Evolutionary conservation across 2,888 invertebrate genomes (phyloP), one percentile per base, ranked within the genome.

Genomic region (Idaea aversata): DNA sequence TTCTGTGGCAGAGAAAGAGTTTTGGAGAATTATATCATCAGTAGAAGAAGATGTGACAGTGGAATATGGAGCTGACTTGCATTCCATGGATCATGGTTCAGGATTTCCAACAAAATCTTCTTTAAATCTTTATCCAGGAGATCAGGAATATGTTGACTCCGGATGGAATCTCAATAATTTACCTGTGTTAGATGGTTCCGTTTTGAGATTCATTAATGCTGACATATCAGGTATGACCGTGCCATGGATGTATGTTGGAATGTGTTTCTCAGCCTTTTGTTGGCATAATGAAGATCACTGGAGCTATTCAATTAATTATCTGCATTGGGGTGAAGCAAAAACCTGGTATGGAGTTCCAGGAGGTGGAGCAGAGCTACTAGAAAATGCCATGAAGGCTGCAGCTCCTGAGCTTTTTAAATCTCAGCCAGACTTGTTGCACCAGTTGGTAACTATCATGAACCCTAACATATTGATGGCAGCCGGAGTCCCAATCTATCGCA

Each of bases 261-360:
- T 97, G 97, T 96, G 96, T 78, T 97, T 97, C 87, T 95, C 96
- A 63, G 96, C 96, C 71, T 97, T 97, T 85, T 96, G 96, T 78
- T 97, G 97, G 97, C 97, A 97, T 80, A 96, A 95, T 84, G 97
- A 97, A 86, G 97, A 97, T 81, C 97, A 97, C 82, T 97, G 97
- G 97, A 96, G 96, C 77, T 97, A 96, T 81, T 96, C 96, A 34
- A 96, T 97, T 69, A 97, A 97, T 83, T 97, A 96, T 82, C 90
- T 96, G 77, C 97, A 97, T 84, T 96, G 96, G 96, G 97, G 97
- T 63, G 97, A 97, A 80, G 94, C 96, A 1, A 97, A 97, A 87
- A 96, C 96, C 38, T 97, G 97, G 97, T 97, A 97, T 91, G 97
- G 97, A 60, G 95, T 96, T 16, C 95, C 96, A 59, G 96, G 96